phyloP scores from a whole-genome alignment of 2,888 invertebrate species.

The Pharmacophagus antenor region DNA sequence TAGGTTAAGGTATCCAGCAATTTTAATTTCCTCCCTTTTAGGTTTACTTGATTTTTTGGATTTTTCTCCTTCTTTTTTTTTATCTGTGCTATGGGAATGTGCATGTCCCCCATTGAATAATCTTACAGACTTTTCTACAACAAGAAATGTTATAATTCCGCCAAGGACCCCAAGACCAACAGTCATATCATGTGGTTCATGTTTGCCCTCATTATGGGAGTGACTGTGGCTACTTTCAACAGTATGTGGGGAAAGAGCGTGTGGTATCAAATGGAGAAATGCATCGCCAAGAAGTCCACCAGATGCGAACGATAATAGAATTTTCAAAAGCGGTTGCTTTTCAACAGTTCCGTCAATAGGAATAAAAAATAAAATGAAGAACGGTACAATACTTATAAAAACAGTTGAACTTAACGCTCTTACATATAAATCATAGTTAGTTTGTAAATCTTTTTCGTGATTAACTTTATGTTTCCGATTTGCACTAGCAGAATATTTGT shows the following conservation, averaged over 20 bases:
- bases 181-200: constrained; percentile 87
- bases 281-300: constrained; percentile 98
- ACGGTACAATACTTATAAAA: constrained; percentile 96
- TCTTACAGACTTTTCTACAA: constrained; percentile 95
- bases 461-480: constrained; percentile 76
- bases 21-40: constrained; percentile 71
- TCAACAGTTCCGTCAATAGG: constrained; percentile 93
- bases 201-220: constrained; percentile 70
- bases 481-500: constrained; percentile 90
- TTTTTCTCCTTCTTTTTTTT: constrained; percentile 68
- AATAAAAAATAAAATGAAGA: constrained; percentile 94
- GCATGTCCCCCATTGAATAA: constrained; percentile 91
- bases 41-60: constrained; percentile 60
- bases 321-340: constrained; percentile 92
- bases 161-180: constrained; percentile 97
- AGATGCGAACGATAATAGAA: constrained; percentile 95
- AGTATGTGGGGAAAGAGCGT: constrained; percentile 84
- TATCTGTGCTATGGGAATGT: constrained; percentile 84
- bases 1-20: constrained; percentile 94
- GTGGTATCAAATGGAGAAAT: constrained; percentile 98
- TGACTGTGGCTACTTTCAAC: constrained; percentile 76
- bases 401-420: constrained; percentile 94
- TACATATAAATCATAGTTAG: constrained; percentile 83
- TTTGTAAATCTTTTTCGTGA: constrained; percentile 47
- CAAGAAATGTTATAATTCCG: constrained; percentile 94